These are phyloP conservation scores for Drosophila lacicola DNA, from an alignment of 2,888 invertebrate species.

Conservation along the genomic window DNA sequence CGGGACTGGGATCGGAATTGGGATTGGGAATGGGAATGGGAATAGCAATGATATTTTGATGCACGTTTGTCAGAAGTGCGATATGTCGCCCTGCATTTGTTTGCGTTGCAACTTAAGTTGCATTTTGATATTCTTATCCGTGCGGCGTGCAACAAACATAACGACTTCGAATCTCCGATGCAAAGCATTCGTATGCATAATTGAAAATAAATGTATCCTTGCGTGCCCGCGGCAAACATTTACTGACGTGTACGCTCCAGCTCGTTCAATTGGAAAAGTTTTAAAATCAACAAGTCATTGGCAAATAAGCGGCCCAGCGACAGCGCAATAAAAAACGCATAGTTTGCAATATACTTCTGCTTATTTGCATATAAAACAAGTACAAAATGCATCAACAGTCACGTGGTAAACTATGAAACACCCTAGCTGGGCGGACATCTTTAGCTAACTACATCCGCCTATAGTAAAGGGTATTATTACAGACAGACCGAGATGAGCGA, in stretches of 20 bases:
- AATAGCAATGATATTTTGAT: constrained; percentile 42
- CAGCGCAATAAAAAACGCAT: constrained; percentile 40
- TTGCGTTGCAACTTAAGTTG: constrained; percentile 32
- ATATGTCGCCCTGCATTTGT: constrained; percentile 44
- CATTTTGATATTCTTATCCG: constrained; percentile 18
- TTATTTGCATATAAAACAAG: constrained; percentile 65
- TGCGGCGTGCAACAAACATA: constrained; percentile 33
- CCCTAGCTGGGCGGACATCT: constrained; percentile 8
- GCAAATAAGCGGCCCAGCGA: constrained; percentile 58
- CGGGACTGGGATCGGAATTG: not conserved
- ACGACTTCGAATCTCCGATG: constrained; percentile 31
- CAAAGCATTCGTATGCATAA: constrained; percentile 52
- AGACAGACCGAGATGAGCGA: constrained; percentile 7
- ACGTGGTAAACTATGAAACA: constrained; percentile 13
- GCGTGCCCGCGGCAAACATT: constrained; percentile 49
- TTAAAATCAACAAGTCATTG: constrained; percentile 78
- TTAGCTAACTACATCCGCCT: not conserved
- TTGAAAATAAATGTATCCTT: constrained; percentile 50
- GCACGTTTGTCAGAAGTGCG: constrained; percentile 55
- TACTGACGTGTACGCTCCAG: constrained; percentile 28
- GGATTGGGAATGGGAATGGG: not conserved
- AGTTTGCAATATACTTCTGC: constrained; percentile 57
- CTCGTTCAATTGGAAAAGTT: constrained; percentile 72
- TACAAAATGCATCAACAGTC: constrained; percentile 3
- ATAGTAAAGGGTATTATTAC: constrained; percentile 8